Evolutionary conservation across 1,140 invertebrate genomes (phyloP), one percentile per base, ranked within the genome.

Genomic region (Brachionus plicatilis): DNA sequence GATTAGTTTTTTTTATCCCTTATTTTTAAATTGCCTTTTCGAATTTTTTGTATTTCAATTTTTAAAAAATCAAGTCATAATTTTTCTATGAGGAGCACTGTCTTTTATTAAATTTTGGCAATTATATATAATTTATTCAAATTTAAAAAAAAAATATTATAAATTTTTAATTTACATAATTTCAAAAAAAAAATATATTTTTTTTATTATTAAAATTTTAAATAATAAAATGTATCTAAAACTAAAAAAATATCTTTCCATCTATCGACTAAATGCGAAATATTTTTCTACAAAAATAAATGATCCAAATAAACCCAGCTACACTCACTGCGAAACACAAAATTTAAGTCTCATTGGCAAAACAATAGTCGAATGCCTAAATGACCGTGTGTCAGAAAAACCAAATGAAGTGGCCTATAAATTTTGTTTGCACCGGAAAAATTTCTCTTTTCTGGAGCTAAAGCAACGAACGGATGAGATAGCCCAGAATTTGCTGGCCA

Each of bases 401-500:
- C 53, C 53, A 17, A 82, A 68, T 47, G n/a, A 82, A 9, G 60
- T 82, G 20, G 79, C 79, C 43, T 82, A 82, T 47, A 68, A 68
- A 43, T 82, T 82, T 68, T 68, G 53, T 41, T n/a, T 65, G 24
- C 50, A 68, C n/a, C n/a, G 37, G 50, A 29, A 47, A 53, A 66
- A 24, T 14, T 83, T 27, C 8, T 45, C 60, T n/a, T 83, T 45
- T 37, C n/a, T 37, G 11, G 41, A 68, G 37, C 60, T 83, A 12
- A 83, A 70, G 33, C 37, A 83, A 33, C 12, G 43, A 17, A 24
- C 68, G 3, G 82, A 83, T 72, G 60, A 50, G 17, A 72, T 83
- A 72, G 82, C 82, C 11, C 60, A 68, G 33, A 47, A 68, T 72
- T 43, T 83, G n/a, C 12, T 83, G 7, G 17, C 66, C 1, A 27